Evolutionary conservation across 1,140 invertebrate species (phyloP), one percentile per base, ranked within the genome.

Genomic region (Eumeta japonica): DNA sequence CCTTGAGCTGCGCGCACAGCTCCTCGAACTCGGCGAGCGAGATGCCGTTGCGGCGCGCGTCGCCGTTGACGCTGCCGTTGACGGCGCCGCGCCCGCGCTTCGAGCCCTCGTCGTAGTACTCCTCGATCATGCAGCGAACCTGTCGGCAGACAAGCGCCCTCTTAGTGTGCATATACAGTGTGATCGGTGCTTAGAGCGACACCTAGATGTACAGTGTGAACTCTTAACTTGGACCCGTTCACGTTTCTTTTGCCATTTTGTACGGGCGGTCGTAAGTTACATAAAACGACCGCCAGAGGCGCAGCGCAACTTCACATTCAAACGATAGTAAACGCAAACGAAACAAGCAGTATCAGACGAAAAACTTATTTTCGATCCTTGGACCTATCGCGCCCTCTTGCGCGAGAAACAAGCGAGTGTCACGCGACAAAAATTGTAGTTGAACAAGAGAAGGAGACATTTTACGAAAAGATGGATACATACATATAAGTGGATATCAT

Each of bases 91-190:
- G 59, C 3, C 59, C 60, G 27, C 59, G 50, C 40, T 62, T 62
- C 12, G 50, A 44, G 2, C 62, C 64, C 16, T 86, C 87, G 59
- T 85, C 82, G 59, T 88, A 87, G 62, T 85, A 89, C 48, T 97
- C 88, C 46, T 92, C 87, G 45, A 96, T 88, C 81, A 97, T 87
- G 54, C 90, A 85, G 2, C 94, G 83, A 7, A 96, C 89, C 75
- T 83, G 74, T 14, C 28, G 13, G 4, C 12, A 9, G 5, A n/a
- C n/a, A 24, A 7, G 20, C n/a, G n/a, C 20, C 5, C 5, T 24
- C 5, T 5, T 24, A 24, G n/a, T 5, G 5, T 5, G 5, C n/a
- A 7, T 24, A n/a, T 7, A n/a, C 5, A 7, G n/a, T n/a, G 20
- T 7, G 20, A 5, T n/a, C 5, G 5, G 5, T 5, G n/a, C 5